Percentiles rank a stretch among this genome's conserved stretches.
Evolutionary conservation across 64 coral and sea anemone genomes (phyloP).

Genomic region (Acropora yongei): DNA sequence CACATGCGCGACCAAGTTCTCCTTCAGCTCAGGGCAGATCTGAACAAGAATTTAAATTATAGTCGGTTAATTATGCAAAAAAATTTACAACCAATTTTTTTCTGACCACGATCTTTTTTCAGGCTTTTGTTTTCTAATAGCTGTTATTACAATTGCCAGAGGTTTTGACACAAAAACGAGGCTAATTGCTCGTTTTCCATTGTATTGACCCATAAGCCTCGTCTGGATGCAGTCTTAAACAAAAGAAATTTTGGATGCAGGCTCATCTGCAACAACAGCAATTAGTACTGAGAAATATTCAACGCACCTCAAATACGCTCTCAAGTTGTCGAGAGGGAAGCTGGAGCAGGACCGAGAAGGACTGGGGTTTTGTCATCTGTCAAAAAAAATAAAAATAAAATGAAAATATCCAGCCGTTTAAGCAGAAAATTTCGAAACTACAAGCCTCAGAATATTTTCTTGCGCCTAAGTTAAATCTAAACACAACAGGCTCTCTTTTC

Average conservation of each 20-base stretch:
- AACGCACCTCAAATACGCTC: constrained; percentile 95
- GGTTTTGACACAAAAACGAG: too few relatives aligned
- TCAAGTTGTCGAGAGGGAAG: constrained; percentile 94
- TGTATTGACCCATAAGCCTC: too few relatives aligned
- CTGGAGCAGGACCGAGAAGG: constrained; percentile 93
- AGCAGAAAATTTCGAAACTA: not conserved
- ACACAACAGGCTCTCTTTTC: too few relatives aligned
- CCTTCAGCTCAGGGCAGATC: constrained; percentile 93
- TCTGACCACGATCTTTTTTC: too few relatives aligned
- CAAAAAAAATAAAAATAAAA: constrained; percentile 25
- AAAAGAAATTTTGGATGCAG: too few relatives aligned
- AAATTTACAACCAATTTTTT: too few relatives aligned
- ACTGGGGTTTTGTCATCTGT: constrained; percentile 99
- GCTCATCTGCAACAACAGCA: too few relatives aligned
- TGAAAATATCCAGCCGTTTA: not conserved
- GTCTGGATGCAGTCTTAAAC: too few relatives aligned
- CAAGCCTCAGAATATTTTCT: not conserved
- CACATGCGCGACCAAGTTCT: constrained; percentile 88
- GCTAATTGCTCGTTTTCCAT: too few relatives aligned
- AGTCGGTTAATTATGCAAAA: not conserved
- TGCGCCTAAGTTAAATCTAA: too few relatives aligned
- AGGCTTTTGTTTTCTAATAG: too few relatives aligned
- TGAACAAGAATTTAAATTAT: constrained; percentile 12
- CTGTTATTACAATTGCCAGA: too few relatives aligned
- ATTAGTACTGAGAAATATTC: not conserved